A percentile compares a stretch with the other conserved stretches of the same genome.
Conservation (phyloP, 2,888 invertebrate genomes). For the Sinelater perroti region DNA sequence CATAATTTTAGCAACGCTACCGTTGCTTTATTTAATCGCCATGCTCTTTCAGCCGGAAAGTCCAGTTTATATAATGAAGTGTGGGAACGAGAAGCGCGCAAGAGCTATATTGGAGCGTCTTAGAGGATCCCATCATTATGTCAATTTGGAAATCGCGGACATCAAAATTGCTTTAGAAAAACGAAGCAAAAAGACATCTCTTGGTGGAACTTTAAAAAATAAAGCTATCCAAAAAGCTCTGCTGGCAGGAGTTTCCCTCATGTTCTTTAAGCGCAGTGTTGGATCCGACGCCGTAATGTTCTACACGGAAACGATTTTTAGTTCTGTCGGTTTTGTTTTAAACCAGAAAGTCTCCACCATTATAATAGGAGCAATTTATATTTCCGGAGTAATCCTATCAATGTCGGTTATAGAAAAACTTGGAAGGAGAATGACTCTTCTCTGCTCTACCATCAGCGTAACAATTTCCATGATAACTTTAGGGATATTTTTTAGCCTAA, state of each 20-base stretch:
- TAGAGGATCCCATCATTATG: slow-evolving; percentile 75
- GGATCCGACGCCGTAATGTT: slow-evolving; percentile 87
- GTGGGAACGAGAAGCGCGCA: slow-evolving; percentile 72
- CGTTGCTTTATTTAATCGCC: slow-evolving; percentile 72
- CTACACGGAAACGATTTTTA: slow-evolving; percentile 79
- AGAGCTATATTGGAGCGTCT: slow-evolving; percentile 73
- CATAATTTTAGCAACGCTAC: slow-evolving; percentile 70
- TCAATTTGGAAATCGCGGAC: slow-evolving; percentile 68
- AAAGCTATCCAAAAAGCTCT: slow-evolving; percentile 71
- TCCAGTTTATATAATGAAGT: slow-evolving; percentile 75
- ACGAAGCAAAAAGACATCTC: neutral
- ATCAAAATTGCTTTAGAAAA: slow-evolving; percentile 62
- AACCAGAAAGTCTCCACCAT: slow-evolving; percentile 72
- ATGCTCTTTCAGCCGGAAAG: slow-evolving; percentile 89
- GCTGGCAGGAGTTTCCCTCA: slow-evolving; percentile 77
- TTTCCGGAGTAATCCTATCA: slow-evolving; percentile 78
- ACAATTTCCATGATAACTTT: slow-evolving; percentile 73
- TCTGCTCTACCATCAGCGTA: slow-evolving; percentile 78
- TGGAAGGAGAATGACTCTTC: slow-evolving; percentile 79
- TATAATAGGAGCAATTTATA: slow-evolving; percentile 81
- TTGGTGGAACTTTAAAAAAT: slow-evolving; percentile 50
- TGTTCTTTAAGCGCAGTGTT: slow-evolving; percentile 89
- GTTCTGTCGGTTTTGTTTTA: slow-evolving; percentile 68
- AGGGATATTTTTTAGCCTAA: slow-evolving; percentile 73
- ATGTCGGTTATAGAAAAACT: slow-evolving; percentile 81